Base-by-base conservation (phyloP, 2,113 vertebrate species). In the Mastomys coucha region DNA sequence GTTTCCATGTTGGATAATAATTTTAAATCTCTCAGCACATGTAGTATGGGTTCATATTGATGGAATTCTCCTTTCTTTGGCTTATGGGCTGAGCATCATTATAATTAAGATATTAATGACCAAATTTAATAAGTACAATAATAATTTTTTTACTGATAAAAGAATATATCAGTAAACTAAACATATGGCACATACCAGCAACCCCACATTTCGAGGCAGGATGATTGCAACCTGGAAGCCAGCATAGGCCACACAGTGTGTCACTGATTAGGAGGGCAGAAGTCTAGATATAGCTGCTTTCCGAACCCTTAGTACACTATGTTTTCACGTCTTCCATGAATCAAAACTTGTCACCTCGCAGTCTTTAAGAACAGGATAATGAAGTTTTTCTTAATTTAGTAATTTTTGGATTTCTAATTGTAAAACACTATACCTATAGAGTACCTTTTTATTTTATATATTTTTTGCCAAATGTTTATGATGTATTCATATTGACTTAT, bases 271-370 rank as follows among this genome's bases (percentile, higher is more conserved):
- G 1, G 31, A 39, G 28, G 24, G 22, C 7, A 8, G 20, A n/a
- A 11, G 20, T 7, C 12, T 1, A 28, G 1, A 6, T 17, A 7
- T 56, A 56, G 19, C 4, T 72, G 12, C 7, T 49, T 3, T 49
- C 39, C 65, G 63, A 60, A 12, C 17, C 36, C 2, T 10, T 14
- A 36, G 26, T 22, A 16, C 16, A 89, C 4, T 17, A 11, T 16
- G 28, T 1, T 53, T 72, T 86, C 49, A 95, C 60, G 45, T 3
- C 77, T 81, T 88, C 39, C 13, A 92, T 72, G 33, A 11, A 63
- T 4, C 6, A 33, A 24, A 7, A 7, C 42, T 87, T 1, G 3
- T 69, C 4, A 56, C 6, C n/a, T 4, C 17, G 7, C n/a, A 4
- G 13, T 10, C 39, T 24, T 33, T 13, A 42, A 19, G 7, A 69